Evolutionary conservation across 2,797 vertebrate genomes (phyloP).

Genomic region (Petrocephalus schoutedeni): DNA sequence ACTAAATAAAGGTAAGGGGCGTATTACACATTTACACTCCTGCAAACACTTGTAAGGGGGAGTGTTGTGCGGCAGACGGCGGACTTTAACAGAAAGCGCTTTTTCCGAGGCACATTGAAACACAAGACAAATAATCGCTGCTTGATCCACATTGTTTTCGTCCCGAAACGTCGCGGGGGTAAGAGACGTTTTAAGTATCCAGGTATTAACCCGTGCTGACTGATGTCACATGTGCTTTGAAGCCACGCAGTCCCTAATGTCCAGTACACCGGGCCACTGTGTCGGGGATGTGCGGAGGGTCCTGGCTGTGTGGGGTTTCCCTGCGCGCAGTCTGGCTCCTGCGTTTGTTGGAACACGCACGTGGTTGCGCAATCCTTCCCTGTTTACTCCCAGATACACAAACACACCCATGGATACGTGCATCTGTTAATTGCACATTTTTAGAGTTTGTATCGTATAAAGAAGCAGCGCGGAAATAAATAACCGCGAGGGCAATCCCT

Average conservation of each 20-base stretch:
- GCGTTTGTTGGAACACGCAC: not conserved
- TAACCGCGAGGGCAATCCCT: not conserved
- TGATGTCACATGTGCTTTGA: not conserved
- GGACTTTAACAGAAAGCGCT: not conserved
- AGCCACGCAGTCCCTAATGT: not conserved
- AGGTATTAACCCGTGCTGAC: not conserved
- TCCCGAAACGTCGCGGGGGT: not conserved
- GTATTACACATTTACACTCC: constrained; percentile 14
- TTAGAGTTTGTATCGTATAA: not conserved
- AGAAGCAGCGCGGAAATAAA: not conserved
- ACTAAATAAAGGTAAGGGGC: constrained; percentile 22
- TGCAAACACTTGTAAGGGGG: not conserved
- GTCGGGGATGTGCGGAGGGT: not conserved
- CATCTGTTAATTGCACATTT: not conserved
- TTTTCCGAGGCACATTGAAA: not conserved
- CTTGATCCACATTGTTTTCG: not conserved
- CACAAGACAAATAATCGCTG: not conserved
- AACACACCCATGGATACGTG: not conserved
- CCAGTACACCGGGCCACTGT: not conserved
- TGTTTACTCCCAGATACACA: not conserved
- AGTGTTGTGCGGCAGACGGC: not conserved
- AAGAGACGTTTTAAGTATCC: not conserved
- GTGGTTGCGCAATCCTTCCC: not conserved
- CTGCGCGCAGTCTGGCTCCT: not conserved
- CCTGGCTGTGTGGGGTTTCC: not conserved